Evolutionary conservation across 1,140 invertebrate species (phyloP).

Genomic region (Drosophila ercepeae): DNA sequence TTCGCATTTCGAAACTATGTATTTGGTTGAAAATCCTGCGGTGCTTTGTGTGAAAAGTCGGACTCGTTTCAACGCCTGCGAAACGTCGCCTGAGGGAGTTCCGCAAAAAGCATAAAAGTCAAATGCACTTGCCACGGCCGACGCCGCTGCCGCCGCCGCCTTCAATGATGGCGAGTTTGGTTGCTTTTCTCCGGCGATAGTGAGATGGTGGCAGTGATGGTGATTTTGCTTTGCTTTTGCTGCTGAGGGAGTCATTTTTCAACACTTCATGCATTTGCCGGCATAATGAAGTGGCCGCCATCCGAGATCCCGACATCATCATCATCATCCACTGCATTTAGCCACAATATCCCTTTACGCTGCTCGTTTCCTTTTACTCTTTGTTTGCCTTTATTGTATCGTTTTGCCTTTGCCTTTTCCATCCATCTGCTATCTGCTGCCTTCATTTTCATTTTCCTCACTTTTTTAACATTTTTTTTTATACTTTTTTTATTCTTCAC

Average conservation of each 20-base stretch:
- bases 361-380: constrained; percentile 20
- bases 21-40: constrained; percentile 65
- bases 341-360: constrained; percentile 67
- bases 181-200: neutral
- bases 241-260: constrained; percentile 77
- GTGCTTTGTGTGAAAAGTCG: constrained; percentile 73
- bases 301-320: constrained; percentile 13
- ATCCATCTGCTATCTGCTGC: constrained; percentile 42
- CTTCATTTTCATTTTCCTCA: constrained; percentile 33
- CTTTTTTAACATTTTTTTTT: neutral
- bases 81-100: constrained; percentile 48
- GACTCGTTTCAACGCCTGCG: constrained; percentile 76
- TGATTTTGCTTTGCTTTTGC: constrained; percentile 18
- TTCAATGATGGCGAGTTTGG: constrained; percentile 3
- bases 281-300: constrained; percentile 74
- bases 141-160: constrained; percentile 11
- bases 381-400: constrained; percentile 66
- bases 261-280: constrained; percentile 74
- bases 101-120: constrained; percentile 73
- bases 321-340: constrained; percentile 51
- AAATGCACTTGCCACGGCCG: constrained; percentile 68
- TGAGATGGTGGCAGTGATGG: neutral
- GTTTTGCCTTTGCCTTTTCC: constrained; percentile 40
- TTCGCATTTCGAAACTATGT: constrained; percentile 66
- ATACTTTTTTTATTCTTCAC: constrained; percentile 29